These are phyloP conservation scores for Pithecia hirsuta DNA, from an alignment of 2,797 vertebrate species.

Conservation along the genomic window DNA sequence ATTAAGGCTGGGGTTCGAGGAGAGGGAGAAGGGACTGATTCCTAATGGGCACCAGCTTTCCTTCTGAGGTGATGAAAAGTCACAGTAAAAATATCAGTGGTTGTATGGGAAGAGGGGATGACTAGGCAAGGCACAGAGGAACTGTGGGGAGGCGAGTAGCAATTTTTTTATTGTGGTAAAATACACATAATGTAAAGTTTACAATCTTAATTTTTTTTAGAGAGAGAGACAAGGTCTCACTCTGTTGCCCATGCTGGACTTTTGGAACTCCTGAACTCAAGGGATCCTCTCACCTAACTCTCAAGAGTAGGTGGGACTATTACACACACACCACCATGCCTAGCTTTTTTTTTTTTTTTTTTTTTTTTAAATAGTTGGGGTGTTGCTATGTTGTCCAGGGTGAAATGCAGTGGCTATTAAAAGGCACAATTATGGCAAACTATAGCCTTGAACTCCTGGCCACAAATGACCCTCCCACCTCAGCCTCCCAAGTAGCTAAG, in stretches of 20 bases:
- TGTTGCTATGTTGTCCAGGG: background rate
- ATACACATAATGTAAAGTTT: background rate
- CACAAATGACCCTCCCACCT: background rate
- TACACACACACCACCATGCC: background rate
- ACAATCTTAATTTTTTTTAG: background rate
- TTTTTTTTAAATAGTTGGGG: background rate
- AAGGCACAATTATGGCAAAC: background rate
- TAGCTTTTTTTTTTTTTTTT: background rate
- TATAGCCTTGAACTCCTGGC: background rate
- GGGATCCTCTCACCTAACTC: background rate
- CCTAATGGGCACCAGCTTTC: background rate
- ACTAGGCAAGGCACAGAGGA: background rate
- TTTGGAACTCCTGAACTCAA: background rate
- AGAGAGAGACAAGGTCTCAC: background rate
- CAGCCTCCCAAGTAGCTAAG: background rate
- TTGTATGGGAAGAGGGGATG: background rate
- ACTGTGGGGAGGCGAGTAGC: background rate
- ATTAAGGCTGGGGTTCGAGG: background rate
- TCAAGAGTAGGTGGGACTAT: background rate
- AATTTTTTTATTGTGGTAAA: background rate
- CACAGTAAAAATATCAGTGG: background rate
- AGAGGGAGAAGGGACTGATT: background rate
- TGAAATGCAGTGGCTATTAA: background rate
- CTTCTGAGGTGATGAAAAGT: background rate
- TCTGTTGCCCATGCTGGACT: background rate